Conservation (phyloP, 1,140 invertebrate genomes). For the Helicoverpa zea region DNA sequence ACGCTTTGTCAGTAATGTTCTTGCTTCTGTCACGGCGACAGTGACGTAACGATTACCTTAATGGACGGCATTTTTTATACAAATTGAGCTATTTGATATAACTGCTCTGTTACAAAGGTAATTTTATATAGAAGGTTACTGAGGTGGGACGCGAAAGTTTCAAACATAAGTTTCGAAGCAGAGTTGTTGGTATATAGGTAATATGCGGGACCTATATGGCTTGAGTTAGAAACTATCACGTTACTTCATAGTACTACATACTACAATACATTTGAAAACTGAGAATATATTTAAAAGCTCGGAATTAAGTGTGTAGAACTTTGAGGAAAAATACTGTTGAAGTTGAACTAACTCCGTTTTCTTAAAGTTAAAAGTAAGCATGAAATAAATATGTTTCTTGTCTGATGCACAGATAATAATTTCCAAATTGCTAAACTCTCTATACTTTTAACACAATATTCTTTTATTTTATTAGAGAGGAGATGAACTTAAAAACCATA, state of each 20-base stretch:
- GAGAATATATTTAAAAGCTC: background rate
- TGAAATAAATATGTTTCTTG: background rate
- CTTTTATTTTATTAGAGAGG: background rate
- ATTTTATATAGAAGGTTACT: background rate
- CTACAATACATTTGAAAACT: background rate
- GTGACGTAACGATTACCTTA: conserved; percentile 16
- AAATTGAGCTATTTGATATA: conserved; percentile 34
- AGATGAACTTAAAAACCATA: background rate
- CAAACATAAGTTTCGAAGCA: background rate
- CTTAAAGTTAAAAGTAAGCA: background rate
- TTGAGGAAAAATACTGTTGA: background rate
- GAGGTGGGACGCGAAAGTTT: background rate
- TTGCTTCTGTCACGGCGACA: conserved; percentile 13
- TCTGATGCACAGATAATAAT: background rate
- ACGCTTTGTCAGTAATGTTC: conserved; percentile 29
- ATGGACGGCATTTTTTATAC: conserved; percentile 24
- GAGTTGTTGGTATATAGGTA: background rate
- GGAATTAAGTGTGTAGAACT: background rate
- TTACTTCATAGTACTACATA: background rate
- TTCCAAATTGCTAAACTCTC: background rate
- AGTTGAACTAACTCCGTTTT: background rate
- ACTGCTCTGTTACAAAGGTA: conserved; percentile 11
- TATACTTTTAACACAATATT: background rate
- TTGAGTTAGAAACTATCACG: background rate
- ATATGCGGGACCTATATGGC: background rate